These are phyloP conservation scores for Cyaniris semiargus DNA, from an alignment of 2,888 invertebrate genomes.

Conservation along the genomic window DNA sequence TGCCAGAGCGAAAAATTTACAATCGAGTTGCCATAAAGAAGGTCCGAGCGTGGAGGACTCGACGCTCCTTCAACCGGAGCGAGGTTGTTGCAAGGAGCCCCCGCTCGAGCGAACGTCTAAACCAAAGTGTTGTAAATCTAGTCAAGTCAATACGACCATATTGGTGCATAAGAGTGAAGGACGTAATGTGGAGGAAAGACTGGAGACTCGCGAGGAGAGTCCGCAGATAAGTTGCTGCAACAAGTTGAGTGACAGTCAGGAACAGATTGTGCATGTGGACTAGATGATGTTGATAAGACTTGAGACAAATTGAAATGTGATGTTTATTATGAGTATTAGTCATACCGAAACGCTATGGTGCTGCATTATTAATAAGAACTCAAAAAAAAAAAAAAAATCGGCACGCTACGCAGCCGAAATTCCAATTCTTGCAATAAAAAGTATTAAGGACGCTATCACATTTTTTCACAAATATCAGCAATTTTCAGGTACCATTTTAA, in stretches of 20 bases:
- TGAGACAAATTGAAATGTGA: slow-evolving; percentile 2
- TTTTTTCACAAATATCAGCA: too few relatives aligned
- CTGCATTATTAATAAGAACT: too few relatives aligned
- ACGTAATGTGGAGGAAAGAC: slow-evolving; percentile 47
- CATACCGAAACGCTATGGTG: not conserved
- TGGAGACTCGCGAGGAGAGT: slow-evolving; percentile 56
- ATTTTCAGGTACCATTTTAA: too few relatives aligned
- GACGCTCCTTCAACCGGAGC: slow-evolving; percentile 59
- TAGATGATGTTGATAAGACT: not conserved
- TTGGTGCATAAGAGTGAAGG: slow-evolving; percentile 44
- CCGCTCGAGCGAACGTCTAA: slow-evolving; percentile 47
- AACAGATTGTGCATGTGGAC: slow-evolving; percentile 57
- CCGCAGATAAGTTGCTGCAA: slow-evolving; percentile 69
- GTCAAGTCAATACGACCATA: slow-evolving; percentile 42
- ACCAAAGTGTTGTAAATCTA: slow-evolving; percentile 46
- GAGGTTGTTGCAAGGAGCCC: slow-evolving; percentile 60
- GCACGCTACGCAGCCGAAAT: too few relatives aligned
- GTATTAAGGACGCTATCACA: too few relatives aligned
- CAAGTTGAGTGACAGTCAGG: slow-evolving; percentile 64
- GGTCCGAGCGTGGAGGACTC: slow-evolving; percentile 65
- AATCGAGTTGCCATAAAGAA: slow-evolving; percentile 53
- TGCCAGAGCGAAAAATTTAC: slow-evolving; percentile 56
- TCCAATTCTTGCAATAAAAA: not conserved
- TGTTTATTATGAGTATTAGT: not conserved
- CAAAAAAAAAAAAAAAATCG: too few relatives aligned